Conservation (phyloP, 2,888 invertebrate genomes). For the Microplitis manilae region DNA sequence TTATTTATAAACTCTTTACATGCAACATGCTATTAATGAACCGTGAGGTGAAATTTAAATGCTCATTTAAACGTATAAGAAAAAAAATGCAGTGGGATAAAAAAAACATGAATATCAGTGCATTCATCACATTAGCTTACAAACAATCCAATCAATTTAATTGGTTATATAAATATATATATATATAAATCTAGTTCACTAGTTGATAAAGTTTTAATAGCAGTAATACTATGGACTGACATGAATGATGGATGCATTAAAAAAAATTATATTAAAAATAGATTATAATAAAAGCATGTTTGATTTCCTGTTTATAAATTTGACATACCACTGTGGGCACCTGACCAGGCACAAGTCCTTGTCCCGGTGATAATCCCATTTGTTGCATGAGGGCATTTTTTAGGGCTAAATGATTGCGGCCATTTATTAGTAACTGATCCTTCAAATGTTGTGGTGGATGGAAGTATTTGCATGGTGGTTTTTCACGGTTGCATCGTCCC, state of each 20-base stretch:
- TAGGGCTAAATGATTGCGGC: constrained; percentile 98
- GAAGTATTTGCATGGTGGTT: constrained; percentile 99
- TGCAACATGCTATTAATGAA: constrained; percentile 7
- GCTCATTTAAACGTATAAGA: neutral
- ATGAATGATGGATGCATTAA: neutral
- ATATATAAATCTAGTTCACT: neutral
- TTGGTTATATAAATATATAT: neutral
- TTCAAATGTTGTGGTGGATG: constrained; percentile 99
- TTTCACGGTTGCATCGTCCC: constrained; percentile 99
- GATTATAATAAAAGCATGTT: neutral
- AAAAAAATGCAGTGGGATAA: neutral
- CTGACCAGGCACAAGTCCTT: constrained; percentile 92
- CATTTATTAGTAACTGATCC: constrained; percentile 99
- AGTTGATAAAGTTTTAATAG: neutral
- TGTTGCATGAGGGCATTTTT: constrained; percentile 98
- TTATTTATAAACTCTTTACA: neutral
- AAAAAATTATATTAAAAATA: neutral
- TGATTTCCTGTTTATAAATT: constrained; percentile 22
- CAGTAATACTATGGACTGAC: neutral
- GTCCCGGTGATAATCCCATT: constrained; percentile 94
- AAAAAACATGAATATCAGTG: constrained; percentile 1
- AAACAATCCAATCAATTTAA: neutral
- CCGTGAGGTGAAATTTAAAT: neutral
- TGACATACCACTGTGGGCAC: constrained; percentile 92
- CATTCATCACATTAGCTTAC: constrained; percentile 1